A percentile compares a stretch with the other conserved stretches of the same genome.
phyloP scores from a whole-genome alignment of 2,888 invertebrate genomes.

The Nasonovia ribisnigri region DNA sequence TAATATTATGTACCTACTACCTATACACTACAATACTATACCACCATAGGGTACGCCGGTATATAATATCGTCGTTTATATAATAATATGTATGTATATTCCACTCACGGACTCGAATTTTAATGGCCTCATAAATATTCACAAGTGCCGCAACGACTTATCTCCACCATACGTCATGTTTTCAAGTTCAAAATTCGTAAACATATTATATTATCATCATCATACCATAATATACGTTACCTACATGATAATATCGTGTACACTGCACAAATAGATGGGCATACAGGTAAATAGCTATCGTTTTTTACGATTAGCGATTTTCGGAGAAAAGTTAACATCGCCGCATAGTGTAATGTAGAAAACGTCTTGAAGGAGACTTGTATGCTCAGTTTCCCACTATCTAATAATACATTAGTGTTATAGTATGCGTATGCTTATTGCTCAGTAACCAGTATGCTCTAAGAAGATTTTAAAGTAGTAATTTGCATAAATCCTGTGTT shows the following conservation, averaged over 20 bases:
- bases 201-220: neutral
- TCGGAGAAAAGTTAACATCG: neutral
- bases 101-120: slow-evolving; percentile 29
- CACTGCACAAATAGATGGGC: neutral
- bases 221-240: neutral
- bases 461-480: neutral
- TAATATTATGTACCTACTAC: neutral
- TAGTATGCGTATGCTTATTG: too few relatives aligned
- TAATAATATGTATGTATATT: neutral
- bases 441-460: neutral
- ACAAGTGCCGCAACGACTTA: neutral
- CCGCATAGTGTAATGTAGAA: neutral
- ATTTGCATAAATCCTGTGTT: neutral
- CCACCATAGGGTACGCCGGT: neutral
- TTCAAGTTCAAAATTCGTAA: slow-evolving; percentile 41
- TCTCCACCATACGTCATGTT: neutral
- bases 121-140: slow-evolving; percentile 56
- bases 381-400: neutral
- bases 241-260: neutral
- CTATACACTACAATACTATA: too few relatives aligned
- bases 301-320: neutral
- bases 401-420: neutral
- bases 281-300: neutral
- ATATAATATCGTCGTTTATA: neutral
- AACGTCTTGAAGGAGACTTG: neutral